Evolutionary conservation across 2,113 vertebrate genomes (phyloP), one percentile per base, ranked within the genome.

Genomic region (Axis porcinus): DNA sequence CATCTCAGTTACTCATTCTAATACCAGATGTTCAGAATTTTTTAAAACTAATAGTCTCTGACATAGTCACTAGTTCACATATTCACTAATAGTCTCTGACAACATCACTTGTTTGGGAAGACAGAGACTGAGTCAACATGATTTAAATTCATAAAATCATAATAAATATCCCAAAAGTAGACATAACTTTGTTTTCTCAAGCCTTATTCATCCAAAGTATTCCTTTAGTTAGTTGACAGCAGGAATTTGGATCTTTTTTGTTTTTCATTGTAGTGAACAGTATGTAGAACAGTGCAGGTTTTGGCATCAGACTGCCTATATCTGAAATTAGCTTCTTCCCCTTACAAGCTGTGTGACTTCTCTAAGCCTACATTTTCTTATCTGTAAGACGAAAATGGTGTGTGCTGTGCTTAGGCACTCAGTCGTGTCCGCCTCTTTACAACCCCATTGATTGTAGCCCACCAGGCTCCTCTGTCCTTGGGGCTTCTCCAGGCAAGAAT

Each of bases 291-390:
- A 57, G 25, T 14, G 6, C 55, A 82, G 28, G 12, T 52, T 86
- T 19, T 84, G 92, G 28, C 25, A 11, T 93, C 74, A 95, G 62
- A 57, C 45, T 70, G 23, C 62, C 78, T 67, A 28, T 52, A 58
- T 92, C 36, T 62, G 28, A 96, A 93, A 79, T 43, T 57, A 58
- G 15, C 15, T 25, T 92, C 54, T 88, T 62, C 47, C n/a, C 14
- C 36, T 15, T 60, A 43, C 17, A 79, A 86, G 55, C 12, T 40
- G 11, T 40, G 50, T 33, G 23, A 60, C 57, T 87, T 92, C 84
- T 79, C 27, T 27, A 64, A 64, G 74, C 84, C 76, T 96, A 50
- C 33, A 25, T 96, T 90, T 96, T 94, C 92, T 98, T 79, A 55
- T 83, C 86, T 94, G 6, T 84, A 36, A 87, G 74, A 74, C 0